Evolutionary conservation across 1,140 invertebrate genomes (phyloP).

Genomic region (Orius laevigatus): DNA sequence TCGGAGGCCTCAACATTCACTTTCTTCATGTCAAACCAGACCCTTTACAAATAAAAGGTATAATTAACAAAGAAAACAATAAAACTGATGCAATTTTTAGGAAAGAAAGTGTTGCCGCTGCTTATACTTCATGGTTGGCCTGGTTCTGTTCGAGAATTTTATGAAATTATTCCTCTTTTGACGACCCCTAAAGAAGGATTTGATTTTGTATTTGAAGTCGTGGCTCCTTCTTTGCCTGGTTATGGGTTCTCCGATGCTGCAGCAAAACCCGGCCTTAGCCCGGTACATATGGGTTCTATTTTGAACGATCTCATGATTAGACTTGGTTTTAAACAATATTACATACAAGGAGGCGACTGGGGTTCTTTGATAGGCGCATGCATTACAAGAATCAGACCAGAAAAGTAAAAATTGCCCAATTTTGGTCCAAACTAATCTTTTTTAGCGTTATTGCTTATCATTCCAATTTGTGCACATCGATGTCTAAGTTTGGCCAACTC

Average conservation of each 20-base stretch:
- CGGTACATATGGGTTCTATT: conserved; percentile 46
- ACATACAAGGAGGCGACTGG: conserved; percentile 78
- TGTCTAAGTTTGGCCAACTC: conserved; percentile 24
- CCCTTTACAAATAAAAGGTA: not conserved
- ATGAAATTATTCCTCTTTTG: conserved; percentile 57
- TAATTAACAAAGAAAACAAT: not conserved
- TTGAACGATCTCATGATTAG: conserved; percentile 26
- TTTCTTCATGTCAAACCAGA: conserved; percentile 44
- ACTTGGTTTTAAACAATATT: conserved; percentile 57
- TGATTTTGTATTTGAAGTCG: conserved; percentile 59
- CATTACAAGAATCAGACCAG: conserved; percentile 42
- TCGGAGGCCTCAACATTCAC: conserved; percentile 56
- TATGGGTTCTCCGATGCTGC: conserved; percentile 66
- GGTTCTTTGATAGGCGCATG: conserved; percentile 42
- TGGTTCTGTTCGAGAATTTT: conserved; percentile 72
- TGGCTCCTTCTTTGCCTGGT: conserved; percentile 66
- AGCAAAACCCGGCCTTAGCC: conserved; percentile 39
- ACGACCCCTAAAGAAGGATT: conserved; percentile 35
- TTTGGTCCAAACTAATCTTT: conserved; percentile 15
- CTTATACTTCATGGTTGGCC: conserved; percentile 82
- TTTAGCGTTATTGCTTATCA: conserved; percentile 46
- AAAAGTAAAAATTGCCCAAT: conserved; percentile 27
- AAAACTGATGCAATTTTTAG: conserved; percentile 5
- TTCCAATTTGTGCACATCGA: conserved; percentile 39
- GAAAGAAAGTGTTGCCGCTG: conserved; percentile 35